phyloP scores from a whole-genome alignment of 2,113 vertebrate species.

The Eurypyga helias region DNA sequence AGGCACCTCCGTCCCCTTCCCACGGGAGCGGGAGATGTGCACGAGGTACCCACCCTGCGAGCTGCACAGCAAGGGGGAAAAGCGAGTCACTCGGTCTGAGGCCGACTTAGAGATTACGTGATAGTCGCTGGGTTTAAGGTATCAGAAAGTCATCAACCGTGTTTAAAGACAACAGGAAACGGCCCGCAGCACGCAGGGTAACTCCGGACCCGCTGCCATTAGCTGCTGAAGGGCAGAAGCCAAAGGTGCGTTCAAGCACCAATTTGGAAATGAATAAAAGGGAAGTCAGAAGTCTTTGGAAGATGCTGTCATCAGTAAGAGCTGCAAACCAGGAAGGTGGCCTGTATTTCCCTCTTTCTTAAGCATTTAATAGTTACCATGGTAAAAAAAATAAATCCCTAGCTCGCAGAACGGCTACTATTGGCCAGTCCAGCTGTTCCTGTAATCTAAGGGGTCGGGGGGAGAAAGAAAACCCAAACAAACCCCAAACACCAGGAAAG shows the following conservation, averaged over 20 bases:
- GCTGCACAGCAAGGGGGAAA: neutral
- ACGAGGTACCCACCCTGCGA: neutral
- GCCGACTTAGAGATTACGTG: neutral
- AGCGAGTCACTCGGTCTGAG: neutral
- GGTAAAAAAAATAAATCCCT: neutral
- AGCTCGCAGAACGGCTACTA: neutral
- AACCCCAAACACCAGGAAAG: neutral
- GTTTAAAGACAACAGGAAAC: neutral
- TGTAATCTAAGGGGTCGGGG: rapidly evolving
- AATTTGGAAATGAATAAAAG: neutral
- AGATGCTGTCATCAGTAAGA: neutral
- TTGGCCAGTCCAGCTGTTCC: neutral
- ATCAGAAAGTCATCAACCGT: neutral
- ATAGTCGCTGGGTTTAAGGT: neutral
- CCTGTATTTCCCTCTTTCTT: neutral
- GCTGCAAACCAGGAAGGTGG: neutral
- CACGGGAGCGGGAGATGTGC: neutral
- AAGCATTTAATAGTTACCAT: neutral
- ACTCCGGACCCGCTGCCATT: neutral
- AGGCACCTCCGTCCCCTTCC: neutral
- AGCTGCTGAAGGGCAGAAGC: neutral
- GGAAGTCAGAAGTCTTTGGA: neutral
- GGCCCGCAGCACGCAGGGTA: neutral
- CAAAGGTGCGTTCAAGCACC: neutral
- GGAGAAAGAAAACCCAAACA: neutral